These are phyloP conservation scores for Cosmia trapezina DNA, from an alignment of 2,888 invertebrate species.

Conservation along the genomic window DNA sequence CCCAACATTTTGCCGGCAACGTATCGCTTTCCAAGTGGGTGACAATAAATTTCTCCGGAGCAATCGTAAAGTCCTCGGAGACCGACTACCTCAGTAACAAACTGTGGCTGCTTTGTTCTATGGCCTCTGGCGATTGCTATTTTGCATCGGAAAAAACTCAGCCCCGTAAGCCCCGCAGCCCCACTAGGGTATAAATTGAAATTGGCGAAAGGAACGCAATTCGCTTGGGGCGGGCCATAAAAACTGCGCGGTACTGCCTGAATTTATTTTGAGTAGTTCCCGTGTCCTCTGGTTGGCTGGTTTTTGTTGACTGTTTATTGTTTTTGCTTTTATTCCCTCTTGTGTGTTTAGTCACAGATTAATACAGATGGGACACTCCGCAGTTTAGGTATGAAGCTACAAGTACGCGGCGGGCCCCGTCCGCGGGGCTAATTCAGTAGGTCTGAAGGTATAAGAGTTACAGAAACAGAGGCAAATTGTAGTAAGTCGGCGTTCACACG, in stretches of 20 bases:
- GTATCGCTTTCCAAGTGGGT: conserved; percentile 80
- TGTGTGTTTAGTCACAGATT: too few relatives aligned
- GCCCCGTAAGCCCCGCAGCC: conserved; percentile 77
- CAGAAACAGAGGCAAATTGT: too few relatives aligned
- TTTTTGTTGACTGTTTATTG: conserved; percentile 63
- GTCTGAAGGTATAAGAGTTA: too few relatives aligned
- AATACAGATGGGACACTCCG: too few relatives aligned
- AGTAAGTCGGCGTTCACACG: too few relatives aligned
- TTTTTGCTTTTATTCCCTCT: conserved; percentile 49
- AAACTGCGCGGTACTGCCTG: conserved; percentile 69
- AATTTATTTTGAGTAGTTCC: conserved; percentile 72
- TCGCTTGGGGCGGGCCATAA: conserved; percentile 77
- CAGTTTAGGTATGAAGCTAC: too few relatives aligned
- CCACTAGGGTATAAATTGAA: conserved; percentile 82
- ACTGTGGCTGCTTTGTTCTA: conserved; percentile 62
- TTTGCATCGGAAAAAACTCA: conserved; percentile 85
- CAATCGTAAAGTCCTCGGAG: conserved; percentile 79
- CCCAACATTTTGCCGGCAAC: conserved; percentile 70
- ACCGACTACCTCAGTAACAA: conserved; percentile 65
- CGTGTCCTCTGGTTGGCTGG: conserved; percentile 47
- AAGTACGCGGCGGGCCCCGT: too few relatives aligned
- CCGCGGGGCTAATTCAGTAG: too few relatives aligned
- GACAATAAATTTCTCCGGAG: conserved; percentile 82
- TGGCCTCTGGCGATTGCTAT: conserved; percentile 76
- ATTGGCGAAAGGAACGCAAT: conserved; percentile 83